Conservation (phyloP, 2,113 vertebrate genomes). For the Leucopsar rothschildi region DNA sequence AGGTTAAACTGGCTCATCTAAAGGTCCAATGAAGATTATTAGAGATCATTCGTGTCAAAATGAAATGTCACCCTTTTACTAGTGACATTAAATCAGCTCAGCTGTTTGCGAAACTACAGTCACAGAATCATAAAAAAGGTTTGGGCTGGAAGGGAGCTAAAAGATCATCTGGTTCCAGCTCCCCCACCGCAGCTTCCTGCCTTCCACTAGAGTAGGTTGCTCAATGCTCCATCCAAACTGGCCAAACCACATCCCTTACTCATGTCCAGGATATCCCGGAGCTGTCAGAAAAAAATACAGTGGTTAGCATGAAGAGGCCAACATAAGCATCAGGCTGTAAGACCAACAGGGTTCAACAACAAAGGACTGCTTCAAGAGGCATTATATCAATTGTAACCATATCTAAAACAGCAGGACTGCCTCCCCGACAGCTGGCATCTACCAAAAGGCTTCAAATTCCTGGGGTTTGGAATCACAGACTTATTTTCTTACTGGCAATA, state of each 20-base stretch:
- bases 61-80: neutral
- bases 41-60: neutral
- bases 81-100: neutral
- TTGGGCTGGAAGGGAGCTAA: neutral
- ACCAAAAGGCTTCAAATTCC: neutral
- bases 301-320: neutral
- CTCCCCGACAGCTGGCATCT: fast-evolving
- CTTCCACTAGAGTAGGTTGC: neutral
- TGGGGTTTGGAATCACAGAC: fast-evolving
- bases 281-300: neutral
- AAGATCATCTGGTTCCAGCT: neutral
- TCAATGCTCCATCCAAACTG: neutral
- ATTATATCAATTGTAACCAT: neutral
- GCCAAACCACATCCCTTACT: neutral
- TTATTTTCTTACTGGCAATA: neutral
- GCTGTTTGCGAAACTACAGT: neutral
- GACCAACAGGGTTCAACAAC: neutral
- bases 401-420: neutral
- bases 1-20: neutral
- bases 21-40: neutral
- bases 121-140: neutral
- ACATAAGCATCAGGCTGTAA: neutral
- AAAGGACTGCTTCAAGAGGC: neutral
- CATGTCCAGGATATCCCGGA: neutral
- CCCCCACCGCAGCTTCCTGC: fast-evolving